Percentiles rank a stretch among this genome's conserved stretches.
Evolutionary conservation across 2,797 vertebrate species (phyloP).

Genomic region (Mionectes olivaceus): DNA sequence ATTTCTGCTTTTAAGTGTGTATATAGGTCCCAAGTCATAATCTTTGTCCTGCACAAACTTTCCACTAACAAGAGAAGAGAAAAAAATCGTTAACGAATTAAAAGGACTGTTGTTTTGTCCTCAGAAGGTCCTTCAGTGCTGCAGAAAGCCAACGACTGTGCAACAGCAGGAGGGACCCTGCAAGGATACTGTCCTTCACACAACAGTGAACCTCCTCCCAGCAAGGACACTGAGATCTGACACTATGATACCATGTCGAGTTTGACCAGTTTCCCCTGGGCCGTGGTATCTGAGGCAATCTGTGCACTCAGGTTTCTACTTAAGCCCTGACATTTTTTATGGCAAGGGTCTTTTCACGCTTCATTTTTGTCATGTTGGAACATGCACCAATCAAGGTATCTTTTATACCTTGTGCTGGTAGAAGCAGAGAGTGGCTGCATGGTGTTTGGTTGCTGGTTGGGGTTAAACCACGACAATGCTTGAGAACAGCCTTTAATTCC

Average conservation of each 20-base stretch:
- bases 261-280: not conserved
- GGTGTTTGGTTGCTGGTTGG: not conserved
- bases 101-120: constrained; percentile 49
- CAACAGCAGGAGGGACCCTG: constrained; percentile 32
- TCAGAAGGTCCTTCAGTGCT: constrained; percentile 4
- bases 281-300: not conserved
- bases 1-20: not conserved
- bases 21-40: not conserved
- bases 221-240: constrained; percentile 17
- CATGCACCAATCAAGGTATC: not conserved
- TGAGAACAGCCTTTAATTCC: not conserved
- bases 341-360: not conserved
- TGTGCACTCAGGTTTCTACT: not conserved
- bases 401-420: not conserved
- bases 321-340: not conserved
- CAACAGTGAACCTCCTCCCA: not conserved
- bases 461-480: not conserved
- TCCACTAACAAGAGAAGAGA: constrained; percentile 15
- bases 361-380: not conserved
- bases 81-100: constrained; percentile 1
- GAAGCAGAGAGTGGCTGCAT: not conserved
- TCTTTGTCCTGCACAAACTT: not conserved
- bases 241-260: rapidly evolving
- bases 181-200: constrained; percentile 20
- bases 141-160: not conserved